A percentile compares a stretch with the other conserved stretches of the same genome.
These are phyloP conservation scores for Brassicogethes aeneus DNA, from an alignment of 2,888 invertebrate species.

Conservation along the genomic window DNA sequence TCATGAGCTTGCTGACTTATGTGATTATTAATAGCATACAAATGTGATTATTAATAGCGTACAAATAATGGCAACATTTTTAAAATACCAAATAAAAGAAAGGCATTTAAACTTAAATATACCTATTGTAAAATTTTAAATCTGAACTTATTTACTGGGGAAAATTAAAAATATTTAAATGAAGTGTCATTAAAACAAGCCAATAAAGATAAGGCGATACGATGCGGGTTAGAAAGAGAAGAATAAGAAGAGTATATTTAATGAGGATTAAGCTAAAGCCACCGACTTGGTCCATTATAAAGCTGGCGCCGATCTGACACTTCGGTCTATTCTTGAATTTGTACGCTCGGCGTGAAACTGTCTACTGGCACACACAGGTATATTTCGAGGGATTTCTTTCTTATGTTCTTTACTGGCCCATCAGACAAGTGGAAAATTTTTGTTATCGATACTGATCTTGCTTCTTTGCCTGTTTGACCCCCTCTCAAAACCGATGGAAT, in stretches of 20 bases:
- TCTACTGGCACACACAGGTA: conserved; percentile 14
- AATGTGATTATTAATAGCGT: too few species aligned
- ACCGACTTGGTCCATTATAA: conserved; percentile 16
- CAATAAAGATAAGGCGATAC: conserved; percentile 3
- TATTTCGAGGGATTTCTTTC: conserved; percentile 3
- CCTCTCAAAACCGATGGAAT: too few species aligned
- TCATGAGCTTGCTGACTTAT: too few species aligned
- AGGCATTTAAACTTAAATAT: too few species aligned
- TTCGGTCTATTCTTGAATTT: conserved; percentile 22
- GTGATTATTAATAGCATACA: too few species aligned
- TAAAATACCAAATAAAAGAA: too few species aligned
- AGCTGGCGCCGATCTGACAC: conserved; percentile 24
- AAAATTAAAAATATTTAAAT: neutral
- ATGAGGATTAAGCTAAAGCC: neutral
- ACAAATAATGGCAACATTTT: too few species aligned
- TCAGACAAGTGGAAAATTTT: conserved; percentile 1
- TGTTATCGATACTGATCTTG: too few species aligned
- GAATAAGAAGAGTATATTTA: neutral
- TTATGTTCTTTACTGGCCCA: neutral
- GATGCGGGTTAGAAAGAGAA: neutral
- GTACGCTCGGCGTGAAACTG: conserved; percentile 22
- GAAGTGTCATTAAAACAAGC: neutral
- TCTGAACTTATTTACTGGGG: too few species aligned
- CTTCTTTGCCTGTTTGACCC: too few species aligned
- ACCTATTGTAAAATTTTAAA: too few species aligned